Conservation (phyloP, 2,797 vertebrate species). For the Alfaro cultratus region DNA sequence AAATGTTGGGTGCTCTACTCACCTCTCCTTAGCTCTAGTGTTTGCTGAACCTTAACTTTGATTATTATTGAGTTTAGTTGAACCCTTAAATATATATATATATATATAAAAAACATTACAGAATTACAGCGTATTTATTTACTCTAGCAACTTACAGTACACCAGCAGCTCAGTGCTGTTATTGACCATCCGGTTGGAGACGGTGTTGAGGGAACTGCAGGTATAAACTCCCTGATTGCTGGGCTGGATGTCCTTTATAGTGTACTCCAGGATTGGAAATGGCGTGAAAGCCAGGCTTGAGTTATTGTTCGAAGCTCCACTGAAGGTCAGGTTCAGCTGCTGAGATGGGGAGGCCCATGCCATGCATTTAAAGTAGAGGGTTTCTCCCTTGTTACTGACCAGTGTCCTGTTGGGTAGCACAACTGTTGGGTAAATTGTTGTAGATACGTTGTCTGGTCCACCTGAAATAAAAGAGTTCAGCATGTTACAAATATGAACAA, state of each 20-base stretch:
- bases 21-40: not conserved
- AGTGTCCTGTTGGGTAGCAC: slow-evolving; percentile 78
- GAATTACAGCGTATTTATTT: not conserved
- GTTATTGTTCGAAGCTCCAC: slow-evolving; percentile 3
- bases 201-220: slow-evolving; percentile 74
- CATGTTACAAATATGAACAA: not conserved
- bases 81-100: not conserved
- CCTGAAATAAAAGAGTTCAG: slow-evolving; percentile 60
- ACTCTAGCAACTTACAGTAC: slow-evolving; percentile 82
- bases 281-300: slow-evolving; percentile 41
- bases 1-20: too few relatives aligned
- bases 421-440: slow-evolving; percentile 55
- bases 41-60: not conserved
- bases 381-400: slow-evolving; percentile 44
- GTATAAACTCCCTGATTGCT: slow-evolving; percentile 82
- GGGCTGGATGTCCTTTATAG: slow-evolving; percentile 64
- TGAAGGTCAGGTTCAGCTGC: slow-evolving; percentile 76
- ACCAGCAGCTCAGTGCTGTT: slow-evolving; percentile 82
- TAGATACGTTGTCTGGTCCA: slow-evolving; percentile 65
- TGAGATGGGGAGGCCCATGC: slow-evolving; percentile 64
- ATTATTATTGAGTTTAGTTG: not conserved
- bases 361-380: slow-evolving; percentile 78
- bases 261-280: slow-evolving; percentile 58
- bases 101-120: not conserved
- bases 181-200: slow-evolving; percentile 57